Conservation (phyloP, 2,113 vertebrate genomes). For the Tautogolabrus adspersus region DNA sequence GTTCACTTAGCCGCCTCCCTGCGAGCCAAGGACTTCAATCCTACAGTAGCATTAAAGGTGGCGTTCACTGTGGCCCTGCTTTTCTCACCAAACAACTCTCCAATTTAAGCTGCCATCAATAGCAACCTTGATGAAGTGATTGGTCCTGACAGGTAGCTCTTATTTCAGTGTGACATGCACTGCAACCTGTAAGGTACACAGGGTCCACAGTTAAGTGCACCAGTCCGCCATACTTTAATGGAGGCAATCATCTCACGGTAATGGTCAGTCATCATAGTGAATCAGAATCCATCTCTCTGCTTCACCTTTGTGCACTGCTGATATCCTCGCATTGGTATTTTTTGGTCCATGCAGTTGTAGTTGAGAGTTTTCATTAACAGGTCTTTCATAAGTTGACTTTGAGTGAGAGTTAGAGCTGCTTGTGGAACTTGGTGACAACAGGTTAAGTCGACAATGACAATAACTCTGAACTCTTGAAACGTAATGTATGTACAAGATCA, state of each 20-base stretch:
- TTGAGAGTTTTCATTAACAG: conserved; percentile 4
- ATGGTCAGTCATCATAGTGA: conserved; percentile 24
- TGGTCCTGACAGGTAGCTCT: conserved; percentile 47
- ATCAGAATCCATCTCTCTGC: conserved; percentile 14
- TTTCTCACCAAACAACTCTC: conserved; percentile 32
- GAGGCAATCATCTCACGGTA: conserved; percentile 47
- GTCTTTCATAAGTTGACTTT: conserved; percentile 25
- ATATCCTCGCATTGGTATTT: background rate
- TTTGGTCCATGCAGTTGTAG: conserved; percentile 14
- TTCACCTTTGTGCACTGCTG: accelerated
- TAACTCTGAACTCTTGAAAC: conserved; percentile 8
- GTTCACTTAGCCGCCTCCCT: conserved; percentile 48
- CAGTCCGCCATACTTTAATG: conserved; percentile 4
- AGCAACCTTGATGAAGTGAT: conserved; percentile 58
- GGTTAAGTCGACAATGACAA: background rate
- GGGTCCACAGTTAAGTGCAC: conserved; percentile 22
- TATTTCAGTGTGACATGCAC: conserved; percentile 46
- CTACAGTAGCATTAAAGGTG: conserved; percentile 40
- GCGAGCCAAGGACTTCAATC: conserved; percentile 45
- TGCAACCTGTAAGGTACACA: conserved; percentile 16
- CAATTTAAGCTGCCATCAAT: conserved; percentile 35
- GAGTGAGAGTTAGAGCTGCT: conserved; percentile 2
- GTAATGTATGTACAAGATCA: background rate
- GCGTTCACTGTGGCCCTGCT: conserved; percentile 10
- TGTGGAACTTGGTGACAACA: background rate